A percentile compares a stretch with the other conserved stretches of the same genome.
phyloP scores from a whole-genome alignment of 2,113 vertebrate species.

The Xenus cinereus region DNA sequence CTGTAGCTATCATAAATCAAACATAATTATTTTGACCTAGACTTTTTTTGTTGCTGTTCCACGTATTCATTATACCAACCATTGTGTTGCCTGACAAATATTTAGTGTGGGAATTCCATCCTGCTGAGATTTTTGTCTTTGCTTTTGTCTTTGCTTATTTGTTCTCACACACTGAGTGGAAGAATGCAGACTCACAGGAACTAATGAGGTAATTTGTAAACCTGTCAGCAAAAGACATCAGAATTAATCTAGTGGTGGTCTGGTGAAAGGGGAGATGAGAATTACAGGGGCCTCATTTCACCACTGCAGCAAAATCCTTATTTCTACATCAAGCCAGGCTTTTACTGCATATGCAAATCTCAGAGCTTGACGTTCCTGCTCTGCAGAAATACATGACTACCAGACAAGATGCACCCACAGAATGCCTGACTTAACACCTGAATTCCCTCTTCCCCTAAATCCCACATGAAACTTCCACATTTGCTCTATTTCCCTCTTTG shows the following conservation, averaged over 20 bases:
- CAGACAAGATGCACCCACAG: neutral
- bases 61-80: neutral
- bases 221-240: constrained; percentile 13
- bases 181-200: constrained; percentile 29
- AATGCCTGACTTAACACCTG: neutral
- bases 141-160: constrained; percentile 26
- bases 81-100: constrained; percentile 1
- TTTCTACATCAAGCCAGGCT: neutral
- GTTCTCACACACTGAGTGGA: neutral
- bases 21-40: neutral
- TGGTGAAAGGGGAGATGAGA: neutral
- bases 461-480: neutral
- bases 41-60: neutral
- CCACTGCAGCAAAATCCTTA: neutral
- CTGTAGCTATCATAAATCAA: neutral
- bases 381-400: neutral
- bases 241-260: constrained; percentile 33
- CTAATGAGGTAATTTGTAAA: constrained; percentile 63
- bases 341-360: neutral
- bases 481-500: neutral
- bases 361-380: neutral
- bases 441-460: neutral
- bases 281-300: neutral
- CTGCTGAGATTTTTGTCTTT: constrained; percentile 33
- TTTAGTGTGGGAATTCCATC: neutral